Base-by-base conservation (phyloP, 2,113 vertebrate genomes). In the Vulpes vulpes region DNA sequence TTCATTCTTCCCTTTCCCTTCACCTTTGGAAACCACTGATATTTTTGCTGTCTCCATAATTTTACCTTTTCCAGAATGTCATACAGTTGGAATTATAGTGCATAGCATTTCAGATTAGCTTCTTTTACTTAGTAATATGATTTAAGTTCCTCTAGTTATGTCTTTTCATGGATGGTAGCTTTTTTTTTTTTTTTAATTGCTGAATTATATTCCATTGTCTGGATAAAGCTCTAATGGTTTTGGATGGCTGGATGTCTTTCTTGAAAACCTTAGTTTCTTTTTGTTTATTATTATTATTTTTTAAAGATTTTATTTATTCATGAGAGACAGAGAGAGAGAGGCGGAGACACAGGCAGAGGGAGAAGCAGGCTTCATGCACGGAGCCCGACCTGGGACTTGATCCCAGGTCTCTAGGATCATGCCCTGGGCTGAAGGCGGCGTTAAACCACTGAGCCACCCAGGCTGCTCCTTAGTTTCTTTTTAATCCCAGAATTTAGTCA, bases 211-310 rank as follows among this genome's bases (percentile, higher is more conserved):
- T 95, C 30, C 30, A 8, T 86, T 71, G 53, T 85, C 53, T 86
- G 78, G 17, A 53, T 95, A 82, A 79, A 83, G 84, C 78, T 91
- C 38, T 35, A 0, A 69, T 95, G 32, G n/a, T 78, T 94, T 97
- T 80, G 73, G 74, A 30, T 93, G 85, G 30, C 95, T 95, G 55
- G 83, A 69, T 83, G 35, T 90, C 60, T 96, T 96, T 92, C 71
- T n/a, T 35, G n/a, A 60, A 89, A 53, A n/a, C 49, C 2, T 1
- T 62, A 14, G 43, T 43, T 43, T 43, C 43, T 43, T 43, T 43
- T 43, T 43, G 43, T 43, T 43, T 43, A 43, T 43, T 43, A 43
- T 43, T 43, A 43, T 43, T 43, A 43, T 43, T 43, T 43, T 43
- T 43, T 43, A 43, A 43, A 43, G 43, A 43, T 43, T 43, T 43